Percentiles rank a stretch among this genome's conserved stretches.
These are phyloP conservation scores for Opisthocomus hoazin DNA, from an alignment of 2,113 vertebrate genomes.

Conservation along the genomic window DNA sequence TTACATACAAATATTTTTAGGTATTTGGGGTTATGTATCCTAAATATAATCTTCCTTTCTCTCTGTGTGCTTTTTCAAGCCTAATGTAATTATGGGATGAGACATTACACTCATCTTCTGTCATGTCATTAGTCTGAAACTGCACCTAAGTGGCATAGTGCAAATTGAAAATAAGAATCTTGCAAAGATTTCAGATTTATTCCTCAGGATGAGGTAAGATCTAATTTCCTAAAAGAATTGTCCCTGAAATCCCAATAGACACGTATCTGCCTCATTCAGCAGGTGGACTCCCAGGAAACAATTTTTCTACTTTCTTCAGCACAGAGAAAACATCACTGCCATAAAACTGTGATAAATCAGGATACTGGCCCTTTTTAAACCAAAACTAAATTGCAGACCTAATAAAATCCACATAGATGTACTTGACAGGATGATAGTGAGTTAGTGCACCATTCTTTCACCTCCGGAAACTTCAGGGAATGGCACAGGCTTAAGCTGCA, in stretches of 20 bases:
- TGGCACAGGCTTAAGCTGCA: background rate
- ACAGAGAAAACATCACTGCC: background rate
- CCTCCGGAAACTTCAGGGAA: background rate
- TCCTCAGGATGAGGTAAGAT: fast-evolving
- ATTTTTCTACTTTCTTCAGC: background rate
- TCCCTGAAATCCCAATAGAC: background rate
- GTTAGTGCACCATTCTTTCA: background rate
- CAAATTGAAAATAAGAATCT: background rate
- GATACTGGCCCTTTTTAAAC: background rate
- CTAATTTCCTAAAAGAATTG: background rate
- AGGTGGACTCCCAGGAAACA: background rate
- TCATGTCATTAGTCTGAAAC: background rate
- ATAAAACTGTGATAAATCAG: background rate
- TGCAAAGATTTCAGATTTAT: background rate
- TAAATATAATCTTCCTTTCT: background rate
- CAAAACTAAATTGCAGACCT: background rate
- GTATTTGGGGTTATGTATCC: background rate
- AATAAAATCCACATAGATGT: background rate
- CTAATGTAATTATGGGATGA: background rate
- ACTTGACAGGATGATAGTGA: background rate
- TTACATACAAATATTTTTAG: background rate
- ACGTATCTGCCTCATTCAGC: background rate
- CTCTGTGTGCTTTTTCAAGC: background rate
- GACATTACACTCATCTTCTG: background rate
- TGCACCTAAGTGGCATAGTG: background rate